Evolutionary conservation across 2,888 invertebrate genomes (phyloP).

Genomic region (Tortricodes alternella): DNA sequence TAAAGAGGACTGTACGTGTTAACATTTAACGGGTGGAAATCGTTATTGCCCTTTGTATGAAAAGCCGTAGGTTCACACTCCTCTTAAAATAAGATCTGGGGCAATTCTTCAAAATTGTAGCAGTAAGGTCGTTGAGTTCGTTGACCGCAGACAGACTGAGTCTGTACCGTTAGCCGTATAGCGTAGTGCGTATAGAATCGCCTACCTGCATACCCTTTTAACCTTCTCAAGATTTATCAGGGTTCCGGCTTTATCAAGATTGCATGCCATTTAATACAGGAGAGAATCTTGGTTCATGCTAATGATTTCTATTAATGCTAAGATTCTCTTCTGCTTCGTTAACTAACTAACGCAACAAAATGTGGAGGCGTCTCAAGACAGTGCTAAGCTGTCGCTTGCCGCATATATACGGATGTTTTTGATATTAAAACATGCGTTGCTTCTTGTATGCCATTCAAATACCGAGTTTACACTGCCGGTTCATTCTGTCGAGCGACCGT

Average conservation of each 20-base stretch:
- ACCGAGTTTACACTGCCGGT: conserved; percentile 33
- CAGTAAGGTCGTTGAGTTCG: conserved; percentile 70
- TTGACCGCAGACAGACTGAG: conserved; percentile 68
- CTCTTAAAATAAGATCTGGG: conserved; percentile 54
- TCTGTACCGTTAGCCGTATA: conserved; percentile 67
- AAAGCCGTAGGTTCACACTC: not conserved
- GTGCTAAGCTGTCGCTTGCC: not conserved
- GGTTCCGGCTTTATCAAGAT: not conserved
- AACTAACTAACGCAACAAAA: too few species aligned
- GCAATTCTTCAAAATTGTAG: conserved; percentile 72
- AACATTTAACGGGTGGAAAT: too few species aligned
- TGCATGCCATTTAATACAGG: not conserved
- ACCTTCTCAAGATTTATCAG: not conserved
- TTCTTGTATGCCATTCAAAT: conserved; percentile 6
- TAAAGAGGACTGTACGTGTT: too few species aligned
- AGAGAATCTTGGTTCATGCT: not conserved
- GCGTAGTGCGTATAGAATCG: conserved; percentile 41
- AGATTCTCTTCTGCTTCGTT: too few species aligned
- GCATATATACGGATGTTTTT: not conserved
- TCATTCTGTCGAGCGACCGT: conserved; percentile 40
- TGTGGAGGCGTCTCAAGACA: too few species aligned
- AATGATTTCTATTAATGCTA: too few species aligned
- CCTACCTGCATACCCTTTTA: conserved; percentile 43
- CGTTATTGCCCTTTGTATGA: too few species aligned
- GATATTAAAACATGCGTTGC: not conserved